phyloP scores from a whole-genome alignment of 2,888 invertebrate species.

The Amiota minor region DNA sequence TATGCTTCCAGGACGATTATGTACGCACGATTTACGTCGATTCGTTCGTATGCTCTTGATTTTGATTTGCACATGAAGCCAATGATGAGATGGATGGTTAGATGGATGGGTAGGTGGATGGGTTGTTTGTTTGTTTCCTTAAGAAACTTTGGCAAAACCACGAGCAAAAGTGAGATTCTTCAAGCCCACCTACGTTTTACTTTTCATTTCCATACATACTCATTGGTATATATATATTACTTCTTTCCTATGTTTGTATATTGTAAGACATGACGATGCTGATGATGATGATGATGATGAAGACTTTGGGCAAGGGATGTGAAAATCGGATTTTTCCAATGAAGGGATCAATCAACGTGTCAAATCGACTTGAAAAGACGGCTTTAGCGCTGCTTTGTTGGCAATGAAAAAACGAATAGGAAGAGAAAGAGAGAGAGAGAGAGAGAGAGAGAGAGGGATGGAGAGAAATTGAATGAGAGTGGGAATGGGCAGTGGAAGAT shows the following conservation, averaged over 20 bases:
- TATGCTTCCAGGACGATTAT: constrained; percentile 11
- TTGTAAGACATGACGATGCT: too few species aligned
- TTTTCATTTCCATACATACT: neutral
- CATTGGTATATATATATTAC: neutral
- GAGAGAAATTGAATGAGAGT: too few species aligned
- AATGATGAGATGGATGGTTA: neutral
- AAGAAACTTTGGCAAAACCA: constrained; percentile 17
- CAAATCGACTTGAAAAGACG: constrained; percentile 64
- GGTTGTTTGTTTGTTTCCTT: neutral
- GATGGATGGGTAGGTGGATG: neutral
- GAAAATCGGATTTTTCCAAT: constrained; percentile 56
- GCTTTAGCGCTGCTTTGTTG: constrained; percentile 46
- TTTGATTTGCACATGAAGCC: constrained; percentile 17
- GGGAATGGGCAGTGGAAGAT: too few species aligned
- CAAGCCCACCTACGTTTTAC: neutral
- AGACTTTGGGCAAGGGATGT: neutral
- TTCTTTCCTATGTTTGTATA: constrained; percentile 2
- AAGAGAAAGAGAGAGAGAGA: too few species aligned
- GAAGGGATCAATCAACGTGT: constrained; percentile 67
- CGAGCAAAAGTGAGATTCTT: constrained; percentile 4
- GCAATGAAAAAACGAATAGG: too few species aligned
- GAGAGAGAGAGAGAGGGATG: too few species aligned
- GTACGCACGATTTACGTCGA: constrained; percentile 18
- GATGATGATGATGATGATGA: neutral
- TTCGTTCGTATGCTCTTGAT: too few species aligned